Conservation (phyloP, 2,888 invertebrate genomes). For the Tipula unca region DNA sequence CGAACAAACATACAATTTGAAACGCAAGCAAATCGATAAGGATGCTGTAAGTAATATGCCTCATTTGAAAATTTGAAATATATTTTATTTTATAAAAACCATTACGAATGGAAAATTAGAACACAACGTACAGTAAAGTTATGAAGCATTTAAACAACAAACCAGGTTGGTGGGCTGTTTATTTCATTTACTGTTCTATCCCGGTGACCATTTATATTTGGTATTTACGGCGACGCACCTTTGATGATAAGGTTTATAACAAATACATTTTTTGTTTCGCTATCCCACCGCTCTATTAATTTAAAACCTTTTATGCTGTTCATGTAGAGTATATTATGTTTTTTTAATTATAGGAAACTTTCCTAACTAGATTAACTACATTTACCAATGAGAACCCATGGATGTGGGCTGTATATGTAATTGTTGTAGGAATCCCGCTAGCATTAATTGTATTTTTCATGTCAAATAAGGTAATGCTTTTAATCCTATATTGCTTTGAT, state of each 20-base stretch:
- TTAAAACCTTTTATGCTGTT: neutral
- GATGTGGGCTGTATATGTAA: constrained; percentile 79
- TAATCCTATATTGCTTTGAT: constrained; percentile 15
- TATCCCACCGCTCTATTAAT: neutral
- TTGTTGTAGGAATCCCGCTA: constrained; percentile 69
- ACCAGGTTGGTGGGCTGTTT: constrained; percentile 73
- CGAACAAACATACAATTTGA: constrained; percentile 72
- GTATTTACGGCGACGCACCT: constrained; percentile 53
- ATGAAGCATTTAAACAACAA: constrained; percentile 67
- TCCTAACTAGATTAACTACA: constrained; percentile 64
- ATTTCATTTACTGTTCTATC: constrained; percentile 65
- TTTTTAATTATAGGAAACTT: constrained; percentile 59
- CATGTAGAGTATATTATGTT: neutral
- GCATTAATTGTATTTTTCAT: constrained; percentile 73
- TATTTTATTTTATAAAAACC: constrained; percentile 23
- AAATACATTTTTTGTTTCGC: neutral
- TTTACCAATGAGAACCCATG: constrained; percentile 80
- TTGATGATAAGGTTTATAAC: constrained; percentile 51
- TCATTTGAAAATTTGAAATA: constrained; percentile 16
- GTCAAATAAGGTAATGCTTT: constrained; percentile 45
- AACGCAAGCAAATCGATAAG: constrained; percentile 68
- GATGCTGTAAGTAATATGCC: constrained; percentile 59
- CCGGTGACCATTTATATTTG: constrained; percentile 61
- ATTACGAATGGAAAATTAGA: constrained; percentile 36
- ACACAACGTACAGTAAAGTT: constrained; percentile 64